A percentile compares a stretch with the other conserved stretches of the same genome.
phyloP scores from a whole-genome alignment of 1,140 invertebrate species.

The Onthophagus taurus region DNA sequence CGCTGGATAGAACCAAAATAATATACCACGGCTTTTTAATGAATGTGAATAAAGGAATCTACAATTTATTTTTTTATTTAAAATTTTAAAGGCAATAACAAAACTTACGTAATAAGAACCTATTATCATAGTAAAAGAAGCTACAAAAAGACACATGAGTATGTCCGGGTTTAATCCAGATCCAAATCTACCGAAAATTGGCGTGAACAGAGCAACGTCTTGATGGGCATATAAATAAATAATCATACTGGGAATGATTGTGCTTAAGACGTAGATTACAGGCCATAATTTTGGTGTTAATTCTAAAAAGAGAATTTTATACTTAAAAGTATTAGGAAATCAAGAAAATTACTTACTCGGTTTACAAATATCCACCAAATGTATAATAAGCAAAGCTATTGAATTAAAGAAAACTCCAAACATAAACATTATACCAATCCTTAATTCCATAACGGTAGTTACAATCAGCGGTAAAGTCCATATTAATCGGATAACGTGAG shows the following conservation, averaged over 20 bases:
- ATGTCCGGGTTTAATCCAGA: neutral
- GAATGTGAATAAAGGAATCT: neutral
- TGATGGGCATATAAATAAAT: neutral
- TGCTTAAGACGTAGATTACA: neutral
- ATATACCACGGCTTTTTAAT: neutral
- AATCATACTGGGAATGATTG: neutral
- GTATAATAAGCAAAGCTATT: too few relatives aligned
- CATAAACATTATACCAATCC: too few relatives aligned
- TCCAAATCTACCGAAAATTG: neutral
- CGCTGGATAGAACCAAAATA: neutral
- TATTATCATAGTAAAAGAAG: neutral
- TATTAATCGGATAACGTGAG: too few relatives aligned
- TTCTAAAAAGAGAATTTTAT: too few relatives aligned
- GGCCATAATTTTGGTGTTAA: neutral
- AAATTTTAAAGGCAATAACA: too few relatives aligned
- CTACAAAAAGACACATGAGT: neutral
- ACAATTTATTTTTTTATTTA: too few relatives aligned
- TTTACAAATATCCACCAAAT: too few relatives aligned
- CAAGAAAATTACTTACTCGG: too few relatives aligned
- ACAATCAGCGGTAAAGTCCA: too few relatives aligned
- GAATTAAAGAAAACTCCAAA: too few relatives aligned
- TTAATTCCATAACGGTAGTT: too few relatives aligned
- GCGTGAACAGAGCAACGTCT: neutral
- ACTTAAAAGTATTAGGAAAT: too few relatives aligned
- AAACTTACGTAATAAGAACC: neutral